These are phyloP conservation scores for Adineta ricciae DNA, from an alignment of 2,888 invertebrate species.

Conservation along the genomic window DNA sequence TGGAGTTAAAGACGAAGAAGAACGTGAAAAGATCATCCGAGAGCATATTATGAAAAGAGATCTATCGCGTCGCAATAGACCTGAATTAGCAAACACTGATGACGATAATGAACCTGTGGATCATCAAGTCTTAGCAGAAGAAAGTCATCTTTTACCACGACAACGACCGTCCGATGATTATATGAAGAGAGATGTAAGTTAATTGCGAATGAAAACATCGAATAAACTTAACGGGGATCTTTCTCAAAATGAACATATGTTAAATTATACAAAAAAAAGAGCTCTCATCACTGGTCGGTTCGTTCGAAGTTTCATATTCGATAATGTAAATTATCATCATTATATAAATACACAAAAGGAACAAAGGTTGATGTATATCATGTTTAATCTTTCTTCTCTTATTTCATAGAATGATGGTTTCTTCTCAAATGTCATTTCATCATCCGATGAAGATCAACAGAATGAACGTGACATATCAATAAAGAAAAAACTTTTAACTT, in stretches of 20 bases:
- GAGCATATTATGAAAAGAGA: neutral
- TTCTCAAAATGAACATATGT: no score
- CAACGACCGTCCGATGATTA: neutral
- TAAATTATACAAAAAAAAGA: no score
- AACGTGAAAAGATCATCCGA: neutral
- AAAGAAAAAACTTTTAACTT: neutral
- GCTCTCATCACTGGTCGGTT: no score
- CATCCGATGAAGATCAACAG: neutral
- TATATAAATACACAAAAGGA: neutral
- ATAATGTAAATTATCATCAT: neutral
- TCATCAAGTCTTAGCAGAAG: neutral
- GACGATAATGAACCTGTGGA: neutral
- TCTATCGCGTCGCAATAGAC: neutral
- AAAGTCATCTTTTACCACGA: neutral
- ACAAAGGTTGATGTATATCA: neutral
- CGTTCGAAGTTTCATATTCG: neutral
- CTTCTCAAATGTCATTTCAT: constrained; percentile 7
- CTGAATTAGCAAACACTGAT: neutral
- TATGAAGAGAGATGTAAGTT: neutral
- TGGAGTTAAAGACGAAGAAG: neutral
- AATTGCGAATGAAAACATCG: no score
- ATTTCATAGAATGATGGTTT: neutral
- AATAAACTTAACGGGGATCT: no score
- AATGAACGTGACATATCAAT: neutral
- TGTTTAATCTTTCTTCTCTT: neutral